A percentile compares a stretch with the other conserved stretches of the same genome.
Conservation (phyloP, 92 coral and sea anemone genomes). For the Heteractis magnifica region DNA sequence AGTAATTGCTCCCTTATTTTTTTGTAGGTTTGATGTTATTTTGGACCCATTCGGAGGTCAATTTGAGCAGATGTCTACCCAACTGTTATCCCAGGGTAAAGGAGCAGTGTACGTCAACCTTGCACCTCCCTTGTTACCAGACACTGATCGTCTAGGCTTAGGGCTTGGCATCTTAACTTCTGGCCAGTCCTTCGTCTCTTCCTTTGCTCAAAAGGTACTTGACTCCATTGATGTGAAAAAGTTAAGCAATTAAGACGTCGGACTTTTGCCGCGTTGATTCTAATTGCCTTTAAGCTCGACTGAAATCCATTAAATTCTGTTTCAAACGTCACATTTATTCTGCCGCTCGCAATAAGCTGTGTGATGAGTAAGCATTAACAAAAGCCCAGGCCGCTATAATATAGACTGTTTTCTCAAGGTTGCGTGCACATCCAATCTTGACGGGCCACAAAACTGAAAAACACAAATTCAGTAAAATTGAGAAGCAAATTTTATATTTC, state of each 20-base stretch:
- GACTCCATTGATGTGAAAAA: neutral
- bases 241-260: neutral
- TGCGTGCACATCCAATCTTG: no score
- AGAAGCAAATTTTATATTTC: no score
- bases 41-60: slow-evolving; percentile 89
- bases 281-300: no score
- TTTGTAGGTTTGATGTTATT: slow-evolving; percentile 74
- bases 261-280: no score
- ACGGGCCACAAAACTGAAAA: no score
- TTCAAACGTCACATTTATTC: no score
- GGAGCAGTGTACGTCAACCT: slow-evolving; percentile 67
- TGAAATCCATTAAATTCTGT: no score
- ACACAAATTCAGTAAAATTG: no score
- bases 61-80: slow-evolving; percentile 37
- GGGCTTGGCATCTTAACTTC: slow-evolving; percentile 67
- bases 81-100: slow-evolving; percentile 43
- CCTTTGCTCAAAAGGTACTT: slow-evolving; percentile 60
- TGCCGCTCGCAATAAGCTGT: no score
- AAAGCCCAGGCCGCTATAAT: no score
- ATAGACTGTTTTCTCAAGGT: no score
- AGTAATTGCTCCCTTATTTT: slow-evolving; percentile 1
- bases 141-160: slow-evolving; percentile 72
- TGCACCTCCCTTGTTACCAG: slow-evolving; percentile 71
- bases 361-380: no score
- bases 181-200: slow-evolving; percentile 53